Conservation (phyloP, 1,140 invertebrate genomes). For the Dreissena rostriformis region DNA sequence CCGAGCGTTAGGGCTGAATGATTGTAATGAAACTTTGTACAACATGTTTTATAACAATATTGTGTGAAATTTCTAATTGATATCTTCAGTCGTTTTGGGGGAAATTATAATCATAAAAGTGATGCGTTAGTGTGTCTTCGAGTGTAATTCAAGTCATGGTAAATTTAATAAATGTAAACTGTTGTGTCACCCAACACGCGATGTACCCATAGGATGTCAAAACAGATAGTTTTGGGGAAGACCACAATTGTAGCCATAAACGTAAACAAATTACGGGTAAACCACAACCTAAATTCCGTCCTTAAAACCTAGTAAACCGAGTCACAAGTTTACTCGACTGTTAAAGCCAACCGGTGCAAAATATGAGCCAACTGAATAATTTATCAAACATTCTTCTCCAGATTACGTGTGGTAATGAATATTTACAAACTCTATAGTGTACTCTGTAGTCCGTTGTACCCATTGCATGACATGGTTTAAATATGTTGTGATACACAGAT, state of each 20-base stretch:
- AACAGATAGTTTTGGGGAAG: constrained; percentile 10
- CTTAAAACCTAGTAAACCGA: background rate
- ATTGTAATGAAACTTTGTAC: too few species aligned
- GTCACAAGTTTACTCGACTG: constrained; percentile 38
- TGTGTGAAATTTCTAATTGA: too few species aligned
- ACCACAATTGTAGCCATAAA: background rate
- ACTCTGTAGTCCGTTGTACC: background rate
- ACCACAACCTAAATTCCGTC: background rate
- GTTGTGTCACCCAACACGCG: too few species aligned
- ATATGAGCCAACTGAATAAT: background rate
- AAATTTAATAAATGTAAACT: too few species aligned
- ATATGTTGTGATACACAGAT: background rate
- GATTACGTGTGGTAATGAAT: background rate
- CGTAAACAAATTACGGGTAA: constrained; percentile 14
- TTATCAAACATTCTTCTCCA: background rate
- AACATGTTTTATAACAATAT: too few species aligned
- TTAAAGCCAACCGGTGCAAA: constrained; percentile 13
- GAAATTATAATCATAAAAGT: too few species aligned
- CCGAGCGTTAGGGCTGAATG: too few species aligned
- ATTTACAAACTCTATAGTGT: background rate
- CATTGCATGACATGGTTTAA: background rate
- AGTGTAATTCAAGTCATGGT: too few species aligned
- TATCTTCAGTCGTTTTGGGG: too few species aligned
- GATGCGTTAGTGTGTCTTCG: too few species aligned
- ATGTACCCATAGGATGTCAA: background rate